Percentiles rank a stretch among this genome's conserved stretches.
phyloP scores from a whole-genome alignment of 2,113 vertebrate genomes.

The Penelope pileata region DNA sequence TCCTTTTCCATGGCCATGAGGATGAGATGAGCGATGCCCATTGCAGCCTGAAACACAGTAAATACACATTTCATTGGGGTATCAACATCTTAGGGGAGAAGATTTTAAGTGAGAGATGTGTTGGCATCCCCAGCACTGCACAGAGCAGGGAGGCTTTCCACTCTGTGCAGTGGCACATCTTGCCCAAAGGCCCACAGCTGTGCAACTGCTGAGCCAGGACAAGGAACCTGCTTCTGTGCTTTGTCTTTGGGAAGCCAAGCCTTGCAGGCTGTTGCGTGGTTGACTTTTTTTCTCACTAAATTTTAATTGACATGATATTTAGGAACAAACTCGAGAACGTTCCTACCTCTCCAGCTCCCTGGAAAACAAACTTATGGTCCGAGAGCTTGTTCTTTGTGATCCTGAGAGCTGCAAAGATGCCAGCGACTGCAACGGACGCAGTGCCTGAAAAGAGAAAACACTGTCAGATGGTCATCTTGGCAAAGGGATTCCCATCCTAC shows the following conservation, averaged over 20 bases:
- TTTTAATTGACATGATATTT: neutral
- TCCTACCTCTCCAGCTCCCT: slow-evolving; percentile 95
- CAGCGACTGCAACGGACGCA: slow-evolving; percentile 93
- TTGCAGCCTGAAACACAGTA: slow-evolving; percentile 82
- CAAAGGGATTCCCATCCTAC: neutral
- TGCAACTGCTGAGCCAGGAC: neutral
- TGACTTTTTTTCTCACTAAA: neutral
- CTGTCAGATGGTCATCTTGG: neutral
- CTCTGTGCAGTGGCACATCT: neutral
- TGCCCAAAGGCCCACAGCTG: neutral
- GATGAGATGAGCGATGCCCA: slow-evolving; percentile 93
- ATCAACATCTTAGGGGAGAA: neutral
- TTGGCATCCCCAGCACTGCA: neutral
- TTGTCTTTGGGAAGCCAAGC: neutral
- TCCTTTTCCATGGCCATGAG: slow-evolving; percentile 95
- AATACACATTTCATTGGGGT: neutral
- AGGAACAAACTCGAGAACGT: neutral
- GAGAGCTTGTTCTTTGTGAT: slow-evolving; percentile 92
- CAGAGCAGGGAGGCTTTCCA: neutral
- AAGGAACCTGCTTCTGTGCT: neutral
- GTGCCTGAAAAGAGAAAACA: slow-evolving; percentile 83
- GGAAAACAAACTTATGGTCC: slow-evolving; percentile 95
- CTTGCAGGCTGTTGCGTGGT: neutral
- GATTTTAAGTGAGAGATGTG: neutral
- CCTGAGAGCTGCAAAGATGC: slow-evolving; percentile 89